Evolutionary conservation across 1,140 invertebrate genomes (phyloP).

Genomic region (Neodiprion fabricii): DNA sequence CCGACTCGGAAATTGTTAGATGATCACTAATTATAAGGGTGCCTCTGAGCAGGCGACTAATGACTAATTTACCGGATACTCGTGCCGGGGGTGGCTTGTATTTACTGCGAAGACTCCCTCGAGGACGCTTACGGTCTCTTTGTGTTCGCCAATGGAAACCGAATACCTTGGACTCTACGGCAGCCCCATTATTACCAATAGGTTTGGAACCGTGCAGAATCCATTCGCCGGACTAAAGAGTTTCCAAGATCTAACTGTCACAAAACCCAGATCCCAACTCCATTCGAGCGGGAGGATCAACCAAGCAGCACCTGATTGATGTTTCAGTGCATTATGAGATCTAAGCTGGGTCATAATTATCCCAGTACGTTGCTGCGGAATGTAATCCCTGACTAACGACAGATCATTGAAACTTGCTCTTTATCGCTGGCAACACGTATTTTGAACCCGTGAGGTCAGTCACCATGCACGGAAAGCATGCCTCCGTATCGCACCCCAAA

Average conservation of each 20-base stretch:
- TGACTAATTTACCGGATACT: slow-evolving; percentile 46
- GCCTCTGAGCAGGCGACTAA: too few species aligned
- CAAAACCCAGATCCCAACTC: background rate
- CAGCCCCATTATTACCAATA: slow-evolving; percentile 47
- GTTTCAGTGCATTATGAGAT: too few species aligned
- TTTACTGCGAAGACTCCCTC: slow-evolving; percentile 68
- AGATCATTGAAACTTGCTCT: too few species aligned
- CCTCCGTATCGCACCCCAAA: too few species aligned
- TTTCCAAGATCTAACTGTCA: background rate
- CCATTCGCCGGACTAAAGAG: background rate
- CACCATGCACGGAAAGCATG: too few species aligned
- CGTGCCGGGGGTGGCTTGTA: slow-evolving; percentile 52
- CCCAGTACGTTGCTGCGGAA: too few species aligned
- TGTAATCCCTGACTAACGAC: too few species aligned
- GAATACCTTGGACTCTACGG: slow-evolving; percentile 83
- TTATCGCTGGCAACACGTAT: too few species aligned
- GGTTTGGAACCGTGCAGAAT: background rate
- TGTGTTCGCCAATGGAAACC: slow-evolving; percentile 66
- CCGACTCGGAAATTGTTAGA: too few species aligned
- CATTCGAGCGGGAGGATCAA: background rate
- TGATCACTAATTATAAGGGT: too few species aligned
- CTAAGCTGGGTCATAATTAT: too few species aligned
- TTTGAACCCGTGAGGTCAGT: too few species aligned
- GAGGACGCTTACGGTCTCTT: slow-evolving; percentile 68
- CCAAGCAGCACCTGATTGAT: background rate